Base-by-base conservation (phyloP, 2,113 vertebrate species). In the Brienomyrus brachyistius region DNA sequence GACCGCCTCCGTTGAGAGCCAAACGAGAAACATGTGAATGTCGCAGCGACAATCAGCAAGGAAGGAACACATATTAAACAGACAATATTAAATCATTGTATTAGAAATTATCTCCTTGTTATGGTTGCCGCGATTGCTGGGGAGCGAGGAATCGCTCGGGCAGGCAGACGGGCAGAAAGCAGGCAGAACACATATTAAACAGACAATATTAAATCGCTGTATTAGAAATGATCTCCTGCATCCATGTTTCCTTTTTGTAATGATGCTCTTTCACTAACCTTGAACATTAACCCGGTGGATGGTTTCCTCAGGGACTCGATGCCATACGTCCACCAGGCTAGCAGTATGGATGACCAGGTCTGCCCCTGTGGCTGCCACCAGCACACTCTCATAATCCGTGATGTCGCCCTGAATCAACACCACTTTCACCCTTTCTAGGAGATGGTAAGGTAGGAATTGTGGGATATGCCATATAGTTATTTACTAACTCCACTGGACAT, bases 291-390 rank as follows among this genome's bases (percentile, higher is more conserved):
- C 96, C 0, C 94, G 87, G 1, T 93, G 52, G 92, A 98, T 97
- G 91, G 94, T 91, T 5, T 91, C 1, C 0, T 96, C 95, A 0
- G 95, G 95, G 40, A 97, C 89, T 89, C 91, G 93, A 90, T 97
- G 94, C 95, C 97, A 97, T 10, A 98, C 97, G 0, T 98, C 97
- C 92, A 98, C 97, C 91, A 98, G 88, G 88, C 97, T 96, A 77
- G 97, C 97, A 0, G 94, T 82, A 89, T 98, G 97, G 91, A 98
- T 94, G 89, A 98, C 94, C 13, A 97, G 92, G 0, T 98, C 94
- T 0, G 88, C 94, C 19, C 97, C 97, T 0, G 88, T 90, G 43
- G 95, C 90, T 0, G 95, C 97, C 1, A 95, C 94, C 89, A 93
- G 70, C 52, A 98, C 96, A 0, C 94, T 95, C 2, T 90, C 70